Evolutionary conservation across 92 coral and sea anemone species (phyloP), one percentile per base, ranked within the genome.

Genomic region (Actinernus sp.): DNA sequence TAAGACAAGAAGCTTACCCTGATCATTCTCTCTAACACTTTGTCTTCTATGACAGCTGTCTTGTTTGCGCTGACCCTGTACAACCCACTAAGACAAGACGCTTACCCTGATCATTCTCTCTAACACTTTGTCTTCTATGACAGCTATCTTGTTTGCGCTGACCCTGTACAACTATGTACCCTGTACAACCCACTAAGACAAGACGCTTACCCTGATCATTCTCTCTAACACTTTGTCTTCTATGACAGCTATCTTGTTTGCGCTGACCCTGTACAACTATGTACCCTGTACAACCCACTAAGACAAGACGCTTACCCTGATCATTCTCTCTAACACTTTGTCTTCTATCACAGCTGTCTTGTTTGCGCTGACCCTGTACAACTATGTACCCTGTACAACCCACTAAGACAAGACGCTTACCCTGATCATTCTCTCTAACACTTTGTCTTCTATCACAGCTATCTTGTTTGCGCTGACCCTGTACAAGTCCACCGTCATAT

Each of bases 301-400:
- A n/a, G n/a, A n/a, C n/a, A n/a, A n/a, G n/a, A n/a, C n/a, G n/a
- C 84, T 56, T 69, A 95, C 99, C 87, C 78, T 92, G 16, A 95
- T 73, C 17, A 95, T 91, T 34, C 85, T 95, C 54, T 83, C 97
- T 58, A 95, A 43, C 56, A 95, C 99, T 67, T 91, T 82, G 45
- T 91, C 97, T 57, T 95, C 84, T 9, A 95, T 91, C 18, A 95
- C 99, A 16, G 95, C 90, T 25, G 90, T 74, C 33, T 80, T 84
- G 55, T 68, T 83, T 5, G 92, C 84, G 34, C 99, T 92, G 14
- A 61, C 82, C 40, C 76, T 71, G 53, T 87, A 95, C 83, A 95
- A n/a, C n/a, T n/a, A n/a, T n/a, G n/a, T n/a, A n/a, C n/a, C n/a
- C n/a, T n/a, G n/a, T n/a, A n/a, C n/a, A n/a, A n/a, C n/a, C n/a